These are phyloP conservation scores for Anoplophora glabripennis DNA, from an alignment of 1,140 invertebrate genomes.

Conservation along the genomic window DNA sequence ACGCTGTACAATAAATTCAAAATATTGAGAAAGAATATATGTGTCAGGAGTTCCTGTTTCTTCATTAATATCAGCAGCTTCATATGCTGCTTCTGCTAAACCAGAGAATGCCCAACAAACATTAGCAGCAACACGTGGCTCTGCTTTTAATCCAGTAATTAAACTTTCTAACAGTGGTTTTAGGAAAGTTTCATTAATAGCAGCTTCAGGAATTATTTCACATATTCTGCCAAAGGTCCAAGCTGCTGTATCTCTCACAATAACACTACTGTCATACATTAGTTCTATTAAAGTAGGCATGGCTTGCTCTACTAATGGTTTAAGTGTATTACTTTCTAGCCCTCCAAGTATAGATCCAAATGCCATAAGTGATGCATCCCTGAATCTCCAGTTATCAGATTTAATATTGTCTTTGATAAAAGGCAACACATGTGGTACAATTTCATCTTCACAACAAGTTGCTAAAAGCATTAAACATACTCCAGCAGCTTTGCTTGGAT, in stretches of 20 bases:
- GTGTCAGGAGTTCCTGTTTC: conserved; percentile 83
- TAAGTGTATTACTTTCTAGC: conserved; percentile 80
- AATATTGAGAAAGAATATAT: conserved; percentile 90
- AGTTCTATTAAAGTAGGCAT: conserved; percentile 92
- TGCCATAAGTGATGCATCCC: conserved; percentile 98
- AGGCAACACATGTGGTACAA: conserved; percentile 94
- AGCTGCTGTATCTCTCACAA: conserved; percentile 94
- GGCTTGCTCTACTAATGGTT: conserved; percentile 92
- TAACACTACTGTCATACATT: conserved; percentile 90
- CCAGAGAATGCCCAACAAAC: conserved; percentile 99
- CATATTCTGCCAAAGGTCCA: conserved; percentile 98
- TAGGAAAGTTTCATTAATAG: conserved; percentile 85
- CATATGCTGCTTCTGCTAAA: conserved; percentile 95
- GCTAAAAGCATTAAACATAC: conserved; percentile 99
- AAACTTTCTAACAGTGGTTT: conserved; percentile 85
- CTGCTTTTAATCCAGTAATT: conserved; percentile 83
- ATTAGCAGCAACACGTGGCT: conserved; percentile 95
- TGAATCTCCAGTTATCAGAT: conserved; percentile 88
- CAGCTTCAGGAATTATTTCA: conserved; percentile 94
- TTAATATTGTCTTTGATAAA: conserved; percentile 95
- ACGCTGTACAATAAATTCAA: conserved; percentile 89
- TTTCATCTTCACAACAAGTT: conserved; percentile 95
- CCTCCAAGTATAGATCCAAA: conserved; percentile 97
- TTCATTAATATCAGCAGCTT: conserved; percentile 66
- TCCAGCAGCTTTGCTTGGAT: conserved; percentile 97